These are phyloP conservation scores for Apamea anceps DNA, from an alignment of 2,888 invertebrate species.

Conservation along the genomic window DNA sequence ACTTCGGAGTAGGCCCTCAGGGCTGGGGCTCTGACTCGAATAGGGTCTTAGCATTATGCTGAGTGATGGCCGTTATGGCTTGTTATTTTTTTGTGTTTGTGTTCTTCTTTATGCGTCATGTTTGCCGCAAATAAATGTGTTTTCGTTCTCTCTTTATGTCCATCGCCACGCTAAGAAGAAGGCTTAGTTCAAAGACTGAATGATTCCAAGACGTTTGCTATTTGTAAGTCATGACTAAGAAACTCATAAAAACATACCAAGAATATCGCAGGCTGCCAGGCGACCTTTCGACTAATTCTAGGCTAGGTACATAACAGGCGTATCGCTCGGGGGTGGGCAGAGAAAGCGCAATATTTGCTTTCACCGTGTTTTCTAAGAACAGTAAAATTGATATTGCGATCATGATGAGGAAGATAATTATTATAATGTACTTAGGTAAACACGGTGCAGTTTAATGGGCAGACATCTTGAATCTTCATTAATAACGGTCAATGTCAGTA, in stretches of 20 bases:
- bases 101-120: no score
- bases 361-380: constrained; percentile 56
- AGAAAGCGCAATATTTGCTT: constrained; percentile 59
- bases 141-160: no score
- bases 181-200: not conserved
- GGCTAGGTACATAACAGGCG: constrained; percentile 21
- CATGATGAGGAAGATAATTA: constrained; percentile 15
- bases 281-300: constrained; percentile 59
- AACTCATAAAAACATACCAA: not conserved
- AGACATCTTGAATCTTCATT: not conserved
- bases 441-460: not conserved
- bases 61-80: no score
- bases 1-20: no score
- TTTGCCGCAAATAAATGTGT: no score
- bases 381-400: constrained; percentile 14
- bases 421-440: constrained; percentile 2
- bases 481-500: not conserved
- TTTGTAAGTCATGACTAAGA: not conserved
- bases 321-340: constrained; percentile 54
- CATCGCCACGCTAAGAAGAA: no score
- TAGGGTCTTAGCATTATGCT: no score
- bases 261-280: not conserved
- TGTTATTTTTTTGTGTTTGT: no score
- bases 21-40: no score
- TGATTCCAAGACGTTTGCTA: not conserved